phyloP scores from a whole-genome alignment of 2,113 vertebrate genomes.

The Tenebrosternarchus preto region DNA sequence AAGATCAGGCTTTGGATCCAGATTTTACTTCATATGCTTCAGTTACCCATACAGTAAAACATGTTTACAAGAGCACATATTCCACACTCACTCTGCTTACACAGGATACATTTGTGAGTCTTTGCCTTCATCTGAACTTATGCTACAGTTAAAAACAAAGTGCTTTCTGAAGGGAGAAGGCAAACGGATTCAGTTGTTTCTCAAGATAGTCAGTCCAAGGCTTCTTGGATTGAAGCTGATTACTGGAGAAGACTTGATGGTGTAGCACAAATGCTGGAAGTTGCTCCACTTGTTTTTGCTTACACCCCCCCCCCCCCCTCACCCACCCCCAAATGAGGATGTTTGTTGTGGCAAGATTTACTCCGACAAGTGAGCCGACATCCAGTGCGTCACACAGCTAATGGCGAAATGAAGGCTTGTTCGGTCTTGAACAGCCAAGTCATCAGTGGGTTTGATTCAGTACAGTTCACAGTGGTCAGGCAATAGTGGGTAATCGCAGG shows the following conservation, averaged over 20 bases:
- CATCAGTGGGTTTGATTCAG: constrained; percentile 46
- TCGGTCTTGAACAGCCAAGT: constrained; percentile 44
- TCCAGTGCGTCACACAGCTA: constrained; percentile 3
- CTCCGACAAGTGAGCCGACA: neutral
- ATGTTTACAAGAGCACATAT: neutral
- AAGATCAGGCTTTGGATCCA: neutral
- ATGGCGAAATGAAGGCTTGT: constrained; percentile 18
- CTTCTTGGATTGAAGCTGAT: neutral
- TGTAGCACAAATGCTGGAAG: neutral
- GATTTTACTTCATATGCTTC: neutral
- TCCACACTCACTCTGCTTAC: neutral
- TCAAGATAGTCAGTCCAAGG: neutral
- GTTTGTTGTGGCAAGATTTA: neutral
- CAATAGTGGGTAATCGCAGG: constrained; percentile 37
- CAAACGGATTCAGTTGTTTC: neutral
- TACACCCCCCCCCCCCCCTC: neutral
- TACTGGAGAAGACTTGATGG: constrained; percentile 32
- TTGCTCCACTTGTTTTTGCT: neutral
- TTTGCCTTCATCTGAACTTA: neutral
- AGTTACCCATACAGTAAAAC: neutral
- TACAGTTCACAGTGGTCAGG: constrained; percentile 49
- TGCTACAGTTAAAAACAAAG: constrained; percentile 1
- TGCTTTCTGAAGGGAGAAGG: neutral
- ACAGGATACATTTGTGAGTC: neutral
- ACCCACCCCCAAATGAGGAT: too few relatives aligned